phyloP scores from a whole-genome alignment of 2,113 vertebrate genomes.

The Rhizomys pruinosus region DNA sequence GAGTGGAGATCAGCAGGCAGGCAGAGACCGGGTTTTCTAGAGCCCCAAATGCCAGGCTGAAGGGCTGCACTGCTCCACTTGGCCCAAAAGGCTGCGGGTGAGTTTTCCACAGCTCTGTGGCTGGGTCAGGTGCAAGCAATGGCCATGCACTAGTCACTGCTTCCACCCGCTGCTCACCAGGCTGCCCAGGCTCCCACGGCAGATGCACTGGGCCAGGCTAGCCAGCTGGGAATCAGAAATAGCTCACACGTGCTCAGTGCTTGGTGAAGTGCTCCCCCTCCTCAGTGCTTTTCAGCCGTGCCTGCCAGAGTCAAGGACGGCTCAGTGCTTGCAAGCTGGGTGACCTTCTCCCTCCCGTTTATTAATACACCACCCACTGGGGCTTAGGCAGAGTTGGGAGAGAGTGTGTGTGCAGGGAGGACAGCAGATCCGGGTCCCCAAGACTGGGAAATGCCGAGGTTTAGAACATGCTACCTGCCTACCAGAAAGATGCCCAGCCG shows the following conservation, averaged over 20 bases:
- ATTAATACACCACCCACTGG: constrained; percentile 69
- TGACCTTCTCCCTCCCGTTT: constrained; percentile 74
- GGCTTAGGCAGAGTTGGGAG: constrained; percentile 31
- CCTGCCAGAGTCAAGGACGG: constrained; percentile 68
- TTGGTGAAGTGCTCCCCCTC: constrained; percentile 31
- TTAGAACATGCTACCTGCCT: not conserved
- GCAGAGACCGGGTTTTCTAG: not conserved
- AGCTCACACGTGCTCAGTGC: constrained; percentile 72
- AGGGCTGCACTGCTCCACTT: not conserved
- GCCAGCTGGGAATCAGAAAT: constrained; percentile 78
- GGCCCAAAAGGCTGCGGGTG: not conserved
- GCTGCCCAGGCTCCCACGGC: not conserved
- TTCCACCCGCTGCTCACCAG: not conserved
- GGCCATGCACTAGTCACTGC: not conserved
- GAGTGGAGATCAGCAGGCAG: not conserved
- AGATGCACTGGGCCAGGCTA: constrained; percentile 52
- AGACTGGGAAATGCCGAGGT: not conserved
- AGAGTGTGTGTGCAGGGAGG: not conserved
- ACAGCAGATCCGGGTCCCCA: not conserved
- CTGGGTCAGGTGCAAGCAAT: not conserved
- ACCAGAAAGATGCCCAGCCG: not conserved
- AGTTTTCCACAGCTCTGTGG: not conserved
- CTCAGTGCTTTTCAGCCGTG: constrained; percentile 52
- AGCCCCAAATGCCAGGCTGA: not conserved
- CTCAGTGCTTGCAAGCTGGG: constrained; percentile 28